Conservation (phyloP, 2,888 invertebrate genomes). For the Caenorhabditis angaria region DNA sequence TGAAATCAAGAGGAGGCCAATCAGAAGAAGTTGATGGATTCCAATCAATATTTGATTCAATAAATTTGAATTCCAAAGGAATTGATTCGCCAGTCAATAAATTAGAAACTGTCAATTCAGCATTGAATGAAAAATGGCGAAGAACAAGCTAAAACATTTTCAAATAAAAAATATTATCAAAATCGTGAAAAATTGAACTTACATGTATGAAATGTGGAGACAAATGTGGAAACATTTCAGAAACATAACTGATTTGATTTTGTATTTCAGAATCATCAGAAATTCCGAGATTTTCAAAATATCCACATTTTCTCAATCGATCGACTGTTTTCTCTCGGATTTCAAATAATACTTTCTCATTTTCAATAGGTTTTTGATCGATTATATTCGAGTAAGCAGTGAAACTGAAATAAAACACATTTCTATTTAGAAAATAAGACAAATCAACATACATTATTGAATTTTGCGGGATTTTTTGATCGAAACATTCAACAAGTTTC, state of each 20-base stretch:
- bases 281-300: slow-evolving; percentile 23
- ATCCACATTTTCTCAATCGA: slow-evolving; percentile 23
- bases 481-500: background rate
- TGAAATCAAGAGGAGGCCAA: slow-evolving; percentile 40
- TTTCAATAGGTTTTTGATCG: slow-evolving; percentile 7
- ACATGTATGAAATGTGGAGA: slow-evolving; percentile 31
- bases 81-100: slow-evolving; percentile 42
- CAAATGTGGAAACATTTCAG: slow-evolving; percentile 27
- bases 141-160: slow-evolving; percentile 55
- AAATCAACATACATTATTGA: background rate
- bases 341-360: background rate
- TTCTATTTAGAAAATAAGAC: background rate
- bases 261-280: slow-evolving; percentile 16
- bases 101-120: slow-evolving; percentile 39
- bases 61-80: slow-evolving; percentile 49
- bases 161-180: too few species aligned
- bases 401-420: slow-evolving; percentile 21
- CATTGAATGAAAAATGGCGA: slow-evolving; percentile 55
- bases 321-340: slow-evolving; percentile 20
- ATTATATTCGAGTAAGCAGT: slow-evolving; percentile 22
- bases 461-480: background rate
- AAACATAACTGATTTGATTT: slow-evolving; percentile 22
- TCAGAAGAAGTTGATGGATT: slow-evolving; percentile 5
- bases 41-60: slow-evolving; percentile 15
- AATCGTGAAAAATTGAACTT: background rate